Base-by-base conservation (phyloP, 2,797 vertebrate species). In the Coreius guichenoti region DNA sequence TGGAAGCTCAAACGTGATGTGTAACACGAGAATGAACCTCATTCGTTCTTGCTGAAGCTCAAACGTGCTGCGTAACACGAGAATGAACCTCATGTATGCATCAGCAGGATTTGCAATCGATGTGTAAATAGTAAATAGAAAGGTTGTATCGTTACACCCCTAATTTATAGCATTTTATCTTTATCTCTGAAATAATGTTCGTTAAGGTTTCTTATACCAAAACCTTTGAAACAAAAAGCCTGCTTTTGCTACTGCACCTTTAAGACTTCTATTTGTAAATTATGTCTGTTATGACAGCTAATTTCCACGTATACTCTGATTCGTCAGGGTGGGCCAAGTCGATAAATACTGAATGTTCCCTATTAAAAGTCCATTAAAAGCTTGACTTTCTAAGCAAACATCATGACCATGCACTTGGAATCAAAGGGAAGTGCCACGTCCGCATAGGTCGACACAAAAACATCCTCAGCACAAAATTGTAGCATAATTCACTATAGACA, bases 291-390 rank as follows among this genome's bases (percentile, higher is more conserved):
- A 51, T 63, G n/a, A 47, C 45, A 31, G 39, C 45, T 61, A 1
- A 80, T 80, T 49, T 80, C 77, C 39, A 65, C 19, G 0, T 21
- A 17, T 61, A 45, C 5, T 61, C 56, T 65, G 8, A 65, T 80
- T 45, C 26, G 1, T 8, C 58, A 65, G 43, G 8, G n/a, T 33
- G 26, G 58, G 78, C 16, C 23, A 8, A 76, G 21, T 36, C 26
- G 5, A 39, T 80, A 49, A 67, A 63, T 6, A n/a, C 45, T 68
- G 1, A 80, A 80, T 36, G 33, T 81, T 58, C 49, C 80, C 49
- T 14, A 70, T 81, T 56, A 39, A 81, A 56, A 56, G 13, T 70
- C 49, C 67, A 81, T 70, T 43, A 47, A 12, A 84, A 69, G 19
- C 33, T 45, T 54, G 16, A 69, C 56, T 70, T 56, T 6, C 12